A percentile compares a stretch with the other conserved stretches of the same genome.
These are phyloP conservation scores for Ophioderma brevispina DNA, from an alignment of 35 echinoderm and acorn worm species.

Conservation along the genomic window DNA sequence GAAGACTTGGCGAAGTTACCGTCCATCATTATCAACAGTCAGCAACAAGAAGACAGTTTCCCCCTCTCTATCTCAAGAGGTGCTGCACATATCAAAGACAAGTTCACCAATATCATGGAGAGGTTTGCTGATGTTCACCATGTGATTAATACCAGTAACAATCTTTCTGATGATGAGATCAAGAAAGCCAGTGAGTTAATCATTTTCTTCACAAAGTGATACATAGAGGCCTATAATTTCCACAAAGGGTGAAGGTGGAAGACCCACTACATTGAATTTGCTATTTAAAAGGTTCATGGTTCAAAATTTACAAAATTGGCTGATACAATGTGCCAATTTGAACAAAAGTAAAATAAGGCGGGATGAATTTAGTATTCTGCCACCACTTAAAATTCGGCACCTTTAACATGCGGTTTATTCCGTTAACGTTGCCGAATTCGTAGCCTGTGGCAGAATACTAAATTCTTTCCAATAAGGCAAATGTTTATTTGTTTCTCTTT, in stretches of 20 bases:
- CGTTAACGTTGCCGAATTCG: too few relatives aligned
- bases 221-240: background rate
- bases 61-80: background rate
- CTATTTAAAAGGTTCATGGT: too few relatives aligned
- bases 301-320: too few relatives aligned
- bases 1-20: background rate
- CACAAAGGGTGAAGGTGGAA: background rate
- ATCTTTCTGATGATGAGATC: background rate
- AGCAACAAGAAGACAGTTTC: background rate
- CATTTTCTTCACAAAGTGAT: background rate
- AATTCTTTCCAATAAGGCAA: background rate
- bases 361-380: too few relatives aligned
- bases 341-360: background rate
- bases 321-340: background rate
- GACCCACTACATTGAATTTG: too few relatives aligned
- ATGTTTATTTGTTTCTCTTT: background rate
- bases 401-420: too few relatives aligned
- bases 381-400: too few relatives aligned
- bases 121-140: slow-evolving; percentile 7
- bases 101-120: background rate
- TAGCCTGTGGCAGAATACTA: too few relatives aligned
- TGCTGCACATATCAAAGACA: background rate
- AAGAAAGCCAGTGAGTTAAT: background rate
- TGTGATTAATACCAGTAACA: background rate
- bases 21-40: background rate